A percentile compares a stretch with the other conserved stretches of the same genome.
phyloP scores from a whole-genome alignment of 2,797 vertebrate species.

The Basileuterus tristriatus region DNA sequence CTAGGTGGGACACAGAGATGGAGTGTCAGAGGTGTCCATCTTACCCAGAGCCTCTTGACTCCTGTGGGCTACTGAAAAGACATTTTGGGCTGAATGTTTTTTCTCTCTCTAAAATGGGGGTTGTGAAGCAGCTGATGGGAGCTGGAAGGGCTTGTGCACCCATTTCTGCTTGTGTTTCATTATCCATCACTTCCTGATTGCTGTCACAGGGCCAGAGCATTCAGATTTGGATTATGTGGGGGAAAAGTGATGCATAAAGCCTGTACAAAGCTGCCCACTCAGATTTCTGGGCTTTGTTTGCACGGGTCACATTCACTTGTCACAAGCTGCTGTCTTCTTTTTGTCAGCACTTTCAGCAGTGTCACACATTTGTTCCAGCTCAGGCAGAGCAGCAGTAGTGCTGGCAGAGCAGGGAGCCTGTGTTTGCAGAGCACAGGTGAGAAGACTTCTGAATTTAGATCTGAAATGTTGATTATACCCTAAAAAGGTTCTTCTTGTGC shows the following conservation, averaged over 20 bases:
- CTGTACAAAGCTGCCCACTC: background rate
- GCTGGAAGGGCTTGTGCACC: background rate
- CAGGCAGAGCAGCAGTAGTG: background rate
- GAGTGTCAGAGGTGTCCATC: background rate
- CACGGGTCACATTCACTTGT: background rate
- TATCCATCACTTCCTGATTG: background rate
- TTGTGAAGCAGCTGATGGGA: background rate
- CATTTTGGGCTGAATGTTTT: background rate
- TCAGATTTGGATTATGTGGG: background rate
- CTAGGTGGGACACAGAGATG: background rate
- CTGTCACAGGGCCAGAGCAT: background rate
- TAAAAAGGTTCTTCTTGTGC: background rate
- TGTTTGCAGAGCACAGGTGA: background rate
- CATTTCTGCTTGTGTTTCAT: background rate
- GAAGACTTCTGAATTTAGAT: background rate
- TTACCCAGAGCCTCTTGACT: background rate
- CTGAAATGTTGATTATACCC: background rate
- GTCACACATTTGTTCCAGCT: background rate
- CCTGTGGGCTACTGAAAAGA: background rate
- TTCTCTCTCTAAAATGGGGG: background rate
- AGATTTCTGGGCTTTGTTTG: conserved; percentile 2
- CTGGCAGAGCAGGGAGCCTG: background rate
- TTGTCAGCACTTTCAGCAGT: background rate
- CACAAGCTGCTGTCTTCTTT: background rate
- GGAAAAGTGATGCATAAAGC: background rate